Evolutionary conservation across 2,888 invertebrate genomes (phyloP).

Genomic region (Choreutis nemorana): DNA sequence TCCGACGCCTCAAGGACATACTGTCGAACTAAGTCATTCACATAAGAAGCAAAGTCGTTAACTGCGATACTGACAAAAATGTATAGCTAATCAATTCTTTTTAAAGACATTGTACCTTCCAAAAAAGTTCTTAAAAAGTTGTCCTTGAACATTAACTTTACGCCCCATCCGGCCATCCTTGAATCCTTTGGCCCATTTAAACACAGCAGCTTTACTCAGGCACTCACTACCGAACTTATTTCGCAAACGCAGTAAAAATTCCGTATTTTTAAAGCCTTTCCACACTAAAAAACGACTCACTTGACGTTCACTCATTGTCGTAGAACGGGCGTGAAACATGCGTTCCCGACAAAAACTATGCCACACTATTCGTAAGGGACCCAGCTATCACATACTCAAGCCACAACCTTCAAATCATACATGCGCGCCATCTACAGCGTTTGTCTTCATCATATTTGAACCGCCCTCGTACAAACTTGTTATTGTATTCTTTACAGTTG

Average conservation of each 20-base stretch:
- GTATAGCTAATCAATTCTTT: too few species aligned
- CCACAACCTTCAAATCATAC: not conserved
- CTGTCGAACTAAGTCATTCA: too few species aligned
- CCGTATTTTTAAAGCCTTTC: conserved; percentile 1
- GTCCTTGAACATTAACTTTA: too few species aligned
- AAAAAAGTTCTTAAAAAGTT: too few species aligned
- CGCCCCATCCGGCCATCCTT: conserved; percentile 1
- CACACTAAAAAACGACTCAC: not conserved
- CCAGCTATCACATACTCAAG: too few species aligned
- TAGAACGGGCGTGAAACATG: conserved; percentile 1
- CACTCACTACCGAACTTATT: conserved; percentile 3
- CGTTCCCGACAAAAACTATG: not conserved
- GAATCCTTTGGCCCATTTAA: conserved; percentile 2
- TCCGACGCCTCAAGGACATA: too few species aligned
- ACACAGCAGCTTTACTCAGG: conserved; percentile 2
- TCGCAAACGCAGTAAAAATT: conserved; percentile 2
- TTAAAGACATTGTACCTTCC: too few species aligned
- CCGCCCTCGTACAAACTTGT: too few species aligned
- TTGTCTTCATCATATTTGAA: too few species aligned
- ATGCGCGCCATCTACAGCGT: not conserved
- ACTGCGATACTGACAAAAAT: too few species aligned
- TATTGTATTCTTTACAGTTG: too few species aligned
- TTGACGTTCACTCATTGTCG: conserved; percentile 1
- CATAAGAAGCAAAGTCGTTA: too few species aligned
- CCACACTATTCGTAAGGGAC: conserved; percentile 1